Base-by-base conservation (phyloP, 2,113 vertebrate genomes). In the Trematomus loennbergii region DNA sequence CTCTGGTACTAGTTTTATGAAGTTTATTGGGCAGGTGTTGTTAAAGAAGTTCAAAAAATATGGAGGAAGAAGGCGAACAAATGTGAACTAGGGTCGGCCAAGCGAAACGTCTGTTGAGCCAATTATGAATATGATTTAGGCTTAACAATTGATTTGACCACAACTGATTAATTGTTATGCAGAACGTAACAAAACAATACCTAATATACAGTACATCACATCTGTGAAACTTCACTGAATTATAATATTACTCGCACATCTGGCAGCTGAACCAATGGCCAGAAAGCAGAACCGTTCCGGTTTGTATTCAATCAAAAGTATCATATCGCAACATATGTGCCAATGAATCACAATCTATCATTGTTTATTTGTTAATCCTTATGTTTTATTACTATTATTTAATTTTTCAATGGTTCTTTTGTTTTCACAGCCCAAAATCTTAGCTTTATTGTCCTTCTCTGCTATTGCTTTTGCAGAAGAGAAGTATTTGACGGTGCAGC, bases 401-500 rank as follows among this genome's bases (percentile, higher is more conserved):
- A 57, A 40, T 16, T 73, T 73, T 63, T 49, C 12, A 33, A 9
- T 17, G 3, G 43, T 59, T 49, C 6, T 66, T 61, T 75, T 64
- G 22, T 77, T 75, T 63, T 36, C 3, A 12, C 17, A 33, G 15
- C 29, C 5, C 48, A 36, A 46, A 50, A 36, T 59, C 61, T 57
- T 48, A 84, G 13, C 52, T 68, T 58, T 83, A 33, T 70, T 82
- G 43, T 69, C 36, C 17, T 82, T 86, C 45, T 90, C 33, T 82
- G 8, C 61, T 84, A 40, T 78, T 63, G 89, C 77, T 86, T 84
- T 83, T 85, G 40, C 85, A 99, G 97, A 98, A 91, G 98, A 98
- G 93, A 97, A 96, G 85, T 99, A 99, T 61, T 64, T 98, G 87
- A 97, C 97, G 0, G 94, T 98, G 88, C 97, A 98, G 94, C 94